A percentile compares a stretch with the other conserved stretches of the same genome.
phyloP scores from a whole-genome alignment of 2,888 invertebrate species.

The Parnassius mnemosyne region DNA sequence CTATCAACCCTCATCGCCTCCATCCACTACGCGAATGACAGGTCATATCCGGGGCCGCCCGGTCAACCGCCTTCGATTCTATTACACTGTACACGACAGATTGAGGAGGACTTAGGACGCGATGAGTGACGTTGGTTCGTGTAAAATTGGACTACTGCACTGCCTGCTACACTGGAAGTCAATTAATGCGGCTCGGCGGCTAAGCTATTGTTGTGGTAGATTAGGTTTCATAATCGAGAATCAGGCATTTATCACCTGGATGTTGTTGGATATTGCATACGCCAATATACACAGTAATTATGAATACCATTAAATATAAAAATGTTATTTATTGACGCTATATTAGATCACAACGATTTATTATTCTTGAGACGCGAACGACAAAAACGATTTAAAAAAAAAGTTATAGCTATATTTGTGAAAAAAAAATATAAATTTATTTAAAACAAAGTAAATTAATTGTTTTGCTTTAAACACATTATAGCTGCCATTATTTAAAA shows the following conservation, averaged over 20 bases:
- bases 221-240: constrained; percentile 14
- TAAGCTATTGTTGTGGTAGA: constrained; percentile 18
- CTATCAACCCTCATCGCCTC: constrained; percentile 54
- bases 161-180: constrained; percentile 18
- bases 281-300: too few relatives aligned
- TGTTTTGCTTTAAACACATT: too few relatives aligned
- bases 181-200: constrained; percentile 15
- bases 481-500: too few relatives aligned
- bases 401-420: too few relatives aligned
- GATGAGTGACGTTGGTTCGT: constrained; percentile 23
- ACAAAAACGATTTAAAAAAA: too few relatives aligned
- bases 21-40: constrained; percentile 66
- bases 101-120: constrained; percentile 50
- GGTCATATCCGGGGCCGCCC: constrained; percentile 66
- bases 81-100: constrained; percentile 66
- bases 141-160: constrained; percentile 20
- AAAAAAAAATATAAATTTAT: too few relatives aligned
- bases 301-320: too few relatives aligned
- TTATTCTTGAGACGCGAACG: too few relatives aligned
- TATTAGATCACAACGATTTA: too few relatives aligned
- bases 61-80: constrained; percentile 70
- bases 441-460: too few relatives aligned
- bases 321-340: too few relatives aligned
- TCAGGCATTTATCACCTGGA: constrained; percentile 14
- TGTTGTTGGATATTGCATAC: constrained; percentile 6